phyloP scores from a whole-genome alignment of 2,888 invertebrate genomes.

The Zygaena filipendulae region DNA sequence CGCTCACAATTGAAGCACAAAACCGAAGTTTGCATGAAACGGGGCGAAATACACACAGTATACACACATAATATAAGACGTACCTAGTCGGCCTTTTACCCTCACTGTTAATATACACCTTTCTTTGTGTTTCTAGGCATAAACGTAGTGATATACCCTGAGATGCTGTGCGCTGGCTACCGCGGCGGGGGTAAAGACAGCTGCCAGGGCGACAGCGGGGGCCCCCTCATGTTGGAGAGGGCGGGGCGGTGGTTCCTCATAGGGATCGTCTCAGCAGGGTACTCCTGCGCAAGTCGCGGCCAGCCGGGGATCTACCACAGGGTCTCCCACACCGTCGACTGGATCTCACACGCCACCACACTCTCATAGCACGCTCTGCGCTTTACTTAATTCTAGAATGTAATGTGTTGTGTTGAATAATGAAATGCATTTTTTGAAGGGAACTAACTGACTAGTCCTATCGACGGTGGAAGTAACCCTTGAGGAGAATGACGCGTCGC shows the following conservation, averaged over 20 bases:
- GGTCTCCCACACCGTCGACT: conserved; percentile 93
- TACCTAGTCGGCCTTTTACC: too few relatives aligned
- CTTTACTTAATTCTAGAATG: background rate
- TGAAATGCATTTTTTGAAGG: too few relatives aligned
- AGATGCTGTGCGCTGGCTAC: conserved; percentile 96
- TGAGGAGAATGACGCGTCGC: too few relatives aligned
- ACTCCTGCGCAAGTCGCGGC: conserved; percentile 92
- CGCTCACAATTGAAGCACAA: too few relatives aligned
- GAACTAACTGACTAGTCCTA: too few relatives aligned
- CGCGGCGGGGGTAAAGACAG: conserved; percentile 87
- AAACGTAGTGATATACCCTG: conserved; percentile 91
- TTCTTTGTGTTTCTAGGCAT: conserved; percentile 75
- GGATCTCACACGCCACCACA: conserved; percentile 79
- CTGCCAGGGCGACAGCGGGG: conserved; percentile 85
- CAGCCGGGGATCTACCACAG: conserved; percentile 95
- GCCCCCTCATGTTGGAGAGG: conserved; percentile 90
- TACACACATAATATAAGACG: too few relatives aligned
- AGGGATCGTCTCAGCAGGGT: conserved; percentile 92
- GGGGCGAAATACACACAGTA: too few relatives aligned
- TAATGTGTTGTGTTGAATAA: conserved; percentile 1
- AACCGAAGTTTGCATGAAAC: too few relatives aligned
- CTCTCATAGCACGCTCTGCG: conserved; percentile 33
- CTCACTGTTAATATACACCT: too few relatives aligned
- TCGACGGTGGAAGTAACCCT: too few relatives aligned
- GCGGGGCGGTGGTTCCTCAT: conserved; percentile 91